Evolutionary conservation across 1,140 invertebrate species (phyloP).

Genomic region (Megathymus violae): DNA sequence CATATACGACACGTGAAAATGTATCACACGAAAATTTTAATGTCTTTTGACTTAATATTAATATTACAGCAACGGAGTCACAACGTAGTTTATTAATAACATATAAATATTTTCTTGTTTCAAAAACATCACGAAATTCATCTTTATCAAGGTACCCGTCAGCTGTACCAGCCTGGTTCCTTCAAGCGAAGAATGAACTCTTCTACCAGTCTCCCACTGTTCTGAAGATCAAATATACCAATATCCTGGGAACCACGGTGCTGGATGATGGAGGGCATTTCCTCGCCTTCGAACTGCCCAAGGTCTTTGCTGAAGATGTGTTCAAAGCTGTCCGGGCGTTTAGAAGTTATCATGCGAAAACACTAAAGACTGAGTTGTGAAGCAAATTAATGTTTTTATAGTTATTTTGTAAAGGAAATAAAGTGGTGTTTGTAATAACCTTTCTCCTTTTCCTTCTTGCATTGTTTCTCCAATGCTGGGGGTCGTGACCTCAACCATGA

Average conservation of each 20-base stretch:
- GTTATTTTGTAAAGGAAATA: no score
- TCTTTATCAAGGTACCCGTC: conserved; percentile 44
- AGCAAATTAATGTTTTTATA: not conserved
- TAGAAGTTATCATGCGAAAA: conserved; percentile 43
- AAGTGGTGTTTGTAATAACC: not conserved
- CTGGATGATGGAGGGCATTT: conserved; percentile 91
- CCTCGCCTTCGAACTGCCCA: conserved; percentile 91
- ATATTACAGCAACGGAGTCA: no score
- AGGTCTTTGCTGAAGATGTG: conserved; percentile 87
- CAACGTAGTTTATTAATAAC: no score
- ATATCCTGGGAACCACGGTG: conserved; percentile 85
- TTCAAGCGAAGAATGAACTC: conserved; percentile 87
- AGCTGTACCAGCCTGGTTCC: conserved; percentile 86
- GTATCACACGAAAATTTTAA: no score
- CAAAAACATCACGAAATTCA: no score
- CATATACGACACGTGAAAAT: no score
- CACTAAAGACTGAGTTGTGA: conserved; percentile 3
- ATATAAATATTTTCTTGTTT: no score
- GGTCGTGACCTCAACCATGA: no score
- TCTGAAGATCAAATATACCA: conserved; percentile 84
- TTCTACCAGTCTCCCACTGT: conserved; percentile 82
- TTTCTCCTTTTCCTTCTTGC: no score
- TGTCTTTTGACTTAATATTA: no score
- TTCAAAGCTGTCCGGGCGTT: conserved; percentile 67
- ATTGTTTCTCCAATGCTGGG: no score